These are phyloP conservation scores for Dicerorhinus sumatrensis DNA, from an alignment of 2,113 vertebrate genomes.

Conservation along the genomic window DNA sequence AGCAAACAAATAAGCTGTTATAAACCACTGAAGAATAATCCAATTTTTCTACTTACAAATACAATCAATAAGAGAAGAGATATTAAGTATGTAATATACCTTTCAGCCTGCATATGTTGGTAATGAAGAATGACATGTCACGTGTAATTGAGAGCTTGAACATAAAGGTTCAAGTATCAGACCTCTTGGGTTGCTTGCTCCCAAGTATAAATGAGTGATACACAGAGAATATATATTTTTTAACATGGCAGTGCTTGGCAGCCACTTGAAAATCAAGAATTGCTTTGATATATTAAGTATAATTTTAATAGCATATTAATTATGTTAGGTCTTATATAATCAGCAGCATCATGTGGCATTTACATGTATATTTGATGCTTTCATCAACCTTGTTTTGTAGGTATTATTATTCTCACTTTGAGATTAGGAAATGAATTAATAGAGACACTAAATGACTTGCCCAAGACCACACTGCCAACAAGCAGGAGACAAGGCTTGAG, in stretches of 20 bases:
- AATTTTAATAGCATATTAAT: conserved; percentile 3
- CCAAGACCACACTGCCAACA: neutral
- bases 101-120: neutral
- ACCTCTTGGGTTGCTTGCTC: neutral
- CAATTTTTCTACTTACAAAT: neutral
- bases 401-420: neutral
- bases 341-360: neutral
- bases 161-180: neutral
- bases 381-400: neutral
- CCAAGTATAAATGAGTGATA: neutral
- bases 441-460: neutral
- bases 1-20: neutral
- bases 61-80: neutral
- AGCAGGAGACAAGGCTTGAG: neutral
- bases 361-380: neutral
- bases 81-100: neutral
- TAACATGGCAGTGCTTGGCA: neutral
- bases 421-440: neutral
- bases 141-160: neutral
- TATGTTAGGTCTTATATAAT: neutral
- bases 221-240: neutral
- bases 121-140: neutral
- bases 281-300: neutral
- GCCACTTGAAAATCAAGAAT: conserved; percentile 7
- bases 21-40: neutral